These are phyloP conservation scores for Stenchaetothrips biformis DNA, from an alignment of 2,888 invertebrate genomes.

Conservation along the genomic window DNA sequence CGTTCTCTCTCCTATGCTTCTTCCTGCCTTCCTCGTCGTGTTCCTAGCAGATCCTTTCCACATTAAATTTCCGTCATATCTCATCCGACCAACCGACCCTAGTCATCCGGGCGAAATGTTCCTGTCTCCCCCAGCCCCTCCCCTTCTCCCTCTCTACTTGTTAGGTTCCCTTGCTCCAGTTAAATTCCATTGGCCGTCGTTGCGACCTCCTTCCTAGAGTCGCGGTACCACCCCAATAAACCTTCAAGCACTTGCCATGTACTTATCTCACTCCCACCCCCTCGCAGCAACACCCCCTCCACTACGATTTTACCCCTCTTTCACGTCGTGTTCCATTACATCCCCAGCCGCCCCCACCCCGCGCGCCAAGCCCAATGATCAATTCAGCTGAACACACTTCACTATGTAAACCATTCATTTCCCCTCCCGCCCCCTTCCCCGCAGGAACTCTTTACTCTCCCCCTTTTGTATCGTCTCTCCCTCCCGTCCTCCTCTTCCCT, in stretches of 20 bases:
- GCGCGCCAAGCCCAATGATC: conserved; percentile 19
- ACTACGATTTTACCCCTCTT: background rate
- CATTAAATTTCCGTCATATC: conserved; percentile 25
- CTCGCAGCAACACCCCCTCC: background rate
- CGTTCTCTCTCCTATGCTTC: background rate
- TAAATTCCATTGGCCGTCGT: conserved; percentile 23
- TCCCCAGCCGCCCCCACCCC: background rate
- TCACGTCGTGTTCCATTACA: conserved; percentile 15
- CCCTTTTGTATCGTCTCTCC: background rate
- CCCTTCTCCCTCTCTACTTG: background rate
- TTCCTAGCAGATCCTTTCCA: conserved; percentile 10
- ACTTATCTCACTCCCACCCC: conserved; percentile 10
- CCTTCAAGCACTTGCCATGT: conserved; percentile 20
- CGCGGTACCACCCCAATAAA: conserved; percentile 12
- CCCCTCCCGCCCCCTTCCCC: background rate
- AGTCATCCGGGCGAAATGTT: background rate
- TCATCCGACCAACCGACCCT: conserved; percentile 7
- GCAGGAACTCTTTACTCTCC: background rate
- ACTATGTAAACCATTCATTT: conserved; percentile 25
- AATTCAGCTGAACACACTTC: conserved; percentile 24
- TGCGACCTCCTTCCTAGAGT: background rate
- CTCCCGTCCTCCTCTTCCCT: background rate
- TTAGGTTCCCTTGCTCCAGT: conserved; percentile 8
- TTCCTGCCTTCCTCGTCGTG: background rate
- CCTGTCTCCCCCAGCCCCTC: background rate